These are phyloP conservation scores for Diplazon laetatorius DNA, from an alignment of 2,888 invertebrate genomes.

Conservation along the genomic window DNA sequence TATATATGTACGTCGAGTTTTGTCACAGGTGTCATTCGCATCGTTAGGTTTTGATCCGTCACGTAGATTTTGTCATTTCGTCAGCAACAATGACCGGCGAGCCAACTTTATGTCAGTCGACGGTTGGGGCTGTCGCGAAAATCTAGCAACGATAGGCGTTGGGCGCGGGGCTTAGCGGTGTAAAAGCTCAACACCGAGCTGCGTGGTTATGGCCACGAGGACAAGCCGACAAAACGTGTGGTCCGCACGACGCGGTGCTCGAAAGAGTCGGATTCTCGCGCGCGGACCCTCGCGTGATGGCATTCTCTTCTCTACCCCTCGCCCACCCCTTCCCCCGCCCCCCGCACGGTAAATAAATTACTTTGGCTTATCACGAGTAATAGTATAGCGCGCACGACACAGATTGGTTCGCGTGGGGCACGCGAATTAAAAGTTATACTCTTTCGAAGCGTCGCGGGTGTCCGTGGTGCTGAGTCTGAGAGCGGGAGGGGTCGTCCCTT, in stretches of 20 bases:
- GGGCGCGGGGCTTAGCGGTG: background rate
- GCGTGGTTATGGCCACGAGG: constrained; percentile 25
- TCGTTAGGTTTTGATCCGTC: background rate
- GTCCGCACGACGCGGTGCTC: constrained; percentile 33
- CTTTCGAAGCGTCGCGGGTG: constrained; percentile 50
- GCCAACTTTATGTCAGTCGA: constrained; percentile 10
- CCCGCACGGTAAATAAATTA: constrained; percentile 81
- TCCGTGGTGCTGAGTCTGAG: background rate
- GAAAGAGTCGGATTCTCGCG: constrained; percentile 60
- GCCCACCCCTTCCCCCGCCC: no score
- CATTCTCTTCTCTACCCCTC: no score
- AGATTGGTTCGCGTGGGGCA: constrained; percentile 81
- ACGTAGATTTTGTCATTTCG: no score
- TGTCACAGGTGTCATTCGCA: background rate
- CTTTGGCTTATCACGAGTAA: constrained; percentile 81
- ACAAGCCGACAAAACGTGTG: constrained; percentile 35
- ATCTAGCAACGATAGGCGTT: background rate
- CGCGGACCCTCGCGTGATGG: constrained; percentile 81
- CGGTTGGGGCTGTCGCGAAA: background rate
- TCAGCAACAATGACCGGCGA: no score
- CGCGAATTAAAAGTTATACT: constrained; percentile 81
- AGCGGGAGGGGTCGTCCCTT: background rate
- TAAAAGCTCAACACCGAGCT: constrained; percentile 23
- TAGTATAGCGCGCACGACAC: constrained; percentile 81
- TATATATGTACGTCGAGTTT: background rate